These are phyloP conservation scores for Boleophthalmus pectinirostris DNA, from an alignment of 2,113 vertebrate species.

Conservation along the genomic window DNA sequence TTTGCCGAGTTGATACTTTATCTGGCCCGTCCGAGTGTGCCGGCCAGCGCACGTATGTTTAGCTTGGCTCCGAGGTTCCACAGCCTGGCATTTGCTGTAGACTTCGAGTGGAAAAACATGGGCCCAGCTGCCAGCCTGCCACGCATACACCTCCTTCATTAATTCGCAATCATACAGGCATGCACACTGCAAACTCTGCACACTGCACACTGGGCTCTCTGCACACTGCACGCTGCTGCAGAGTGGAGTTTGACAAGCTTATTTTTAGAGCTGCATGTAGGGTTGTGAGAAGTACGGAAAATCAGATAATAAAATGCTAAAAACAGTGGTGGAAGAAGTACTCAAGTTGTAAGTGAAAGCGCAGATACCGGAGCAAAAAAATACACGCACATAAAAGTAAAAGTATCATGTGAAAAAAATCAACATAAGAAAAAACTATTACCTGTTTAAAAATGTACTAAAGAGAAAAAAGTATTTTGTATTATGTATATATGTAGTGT, in stretches of 20 bases:
- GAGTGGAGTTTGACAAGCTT: background rate
- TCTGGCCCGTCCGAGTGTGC: conserved; percentile 35
- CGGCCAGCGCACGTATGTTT: conserved; percentile 49
- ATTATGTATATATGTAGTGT: too few relatives aligned
- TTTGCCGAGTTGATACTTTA: conserved; percentile 58
- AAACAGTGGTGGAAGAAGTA: too few relatives aligned
- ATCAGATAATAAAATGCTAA: too few relatives aligned
- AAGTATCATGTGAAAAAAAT: too few relatives aligned
- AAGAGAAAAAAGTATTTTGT: too few relatives aligned
- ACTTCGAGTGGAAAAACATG: conserved; percentile 64
- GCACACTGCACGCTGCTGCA: background rate
- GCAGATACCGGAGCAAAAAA: too few relatives aligned
- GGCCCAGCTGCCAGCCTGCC: conserved; percentile 50
- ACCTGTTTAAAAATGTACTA: too few relatives aligned
- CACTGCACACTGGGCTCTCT: background rate
- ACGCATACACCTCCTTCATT: conserved; percentile 55
- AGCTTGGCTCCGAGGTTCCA: conserved; percentile 49
- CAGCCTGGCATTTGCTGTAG: conserved; percentile 63
- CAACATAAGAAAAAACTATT: too few relatives aligned
- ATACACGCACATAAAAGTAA: too few relatives aligned
- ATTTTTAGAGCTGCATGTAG: background rate
- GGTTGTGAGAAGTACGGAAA: too few relatives aligned
- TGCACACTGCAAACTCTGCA: conserved; percentile 25
- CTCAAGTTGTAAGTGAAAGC: too few relatives aligned
- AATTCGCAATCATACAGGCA: conserved; percentile 45